Conservation (phyloP, 2,888 invertebrate species). For the Sminthurinus aureus region DNA sequence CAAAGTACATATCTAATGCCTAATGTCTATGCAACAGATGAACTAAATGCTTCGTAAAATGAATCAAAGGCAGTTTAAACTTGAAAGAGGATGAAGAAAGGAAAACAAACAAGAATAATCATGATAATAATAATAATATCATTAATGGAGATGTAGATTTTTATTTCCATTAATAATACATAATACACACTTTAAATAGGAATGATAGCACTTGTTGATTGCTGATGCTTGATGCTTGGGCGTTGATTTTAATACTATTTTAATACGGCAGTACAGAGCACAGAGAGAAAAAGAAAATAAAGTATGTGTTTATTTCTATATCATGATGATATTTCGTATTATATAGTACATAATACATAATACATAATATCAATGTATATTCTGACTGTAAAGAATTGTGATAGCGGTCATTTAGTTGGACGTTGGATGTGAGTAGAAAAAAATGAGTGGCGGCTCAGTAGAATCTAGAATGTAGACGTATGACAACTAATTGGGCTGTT, state of each 20-base stretch:
- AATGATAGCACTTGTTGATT: too few species aligned
- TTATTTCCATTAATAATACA: slow-evolving; percentile 29
- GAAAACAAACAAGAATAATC: neutral
- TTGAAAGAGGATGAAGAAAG: neutral
- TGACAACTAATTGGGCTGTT: slow-evolving; percentile 51
- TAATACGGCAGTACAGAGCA: too few species aligned
- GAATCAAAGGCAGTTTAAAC: neutral
- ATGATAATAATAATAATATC: neutral
- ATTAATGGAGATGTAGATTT: slow-evolving; percentile 27
- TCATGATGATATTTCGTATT: neutral
- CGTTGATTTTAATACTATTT: slow-evolving; percentile 21
- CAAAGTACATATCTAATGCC: too few species aligned
- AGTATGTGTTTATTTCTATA: neutral
- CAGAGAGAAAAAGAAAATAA: neutral
- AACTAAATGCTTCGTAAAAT: neutral
- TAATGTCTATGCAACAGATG: neutral
- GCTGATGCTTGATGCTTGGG: neutral
- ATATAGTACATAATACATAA: neutral
- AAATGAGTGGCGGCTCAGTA: slow-evolving; percentile 41
- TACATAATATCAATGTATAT: neutral
- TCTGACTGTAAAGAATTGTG: slow-evolving; percentile 17
- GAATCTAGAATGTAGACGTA: too few species aligned
- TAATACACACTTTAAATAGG: neutral
- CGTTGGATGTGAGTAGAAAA: slow-evolving; percentile 36
- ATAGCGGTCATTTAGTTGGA: slow-evolving; percentile 31